Evolutionary conservation across 2,797 vertebrate genomes (phyloP).

Genomic region (Manis pentadactyla): DNA sequence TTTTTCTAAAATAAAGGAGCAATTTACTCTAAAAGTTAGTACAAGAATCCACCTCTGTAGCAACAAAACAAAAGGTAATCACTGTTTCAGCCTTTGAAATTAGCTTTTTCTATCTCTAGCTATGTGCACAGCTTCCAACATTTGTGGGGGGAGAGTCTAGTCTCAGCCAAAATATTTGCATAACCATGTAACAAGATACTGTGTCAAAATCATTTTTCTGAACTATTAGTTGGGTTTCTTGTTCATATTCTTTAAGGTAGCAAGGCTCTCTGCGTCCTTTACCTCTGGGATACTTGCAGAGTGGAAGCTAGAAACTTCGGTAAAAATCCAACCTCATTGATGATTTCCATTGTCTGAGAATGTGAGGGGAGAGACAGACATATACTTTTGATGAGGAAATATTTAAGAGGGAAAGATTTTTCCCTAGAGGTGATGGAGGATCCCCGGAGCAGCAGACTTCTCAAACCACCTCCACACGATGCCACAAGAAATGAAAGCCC

Average conservation of each 20-base stretch:
- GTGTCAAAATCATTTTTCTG: neutral
- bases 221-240: neutral
- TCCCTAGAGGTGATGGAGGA: neutral
- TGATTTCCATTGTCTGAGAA: neutral
- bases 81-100: neutral
- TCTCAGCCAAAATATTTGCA: neutral
- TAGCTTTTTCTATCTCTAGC: neutral
- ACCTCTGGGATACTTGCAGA: neutral
- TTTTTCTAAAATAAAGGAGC: neutral
- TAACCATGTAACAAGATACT: neutral
- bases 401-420: neutral
- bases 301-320: neutral
- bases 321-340: neutral
- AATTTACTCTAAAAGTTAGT: neutral
- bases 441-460: neutral
- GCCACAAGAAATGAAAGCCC: neutral
- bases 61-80: neutral
- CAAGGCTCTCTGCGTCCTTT: neutral
- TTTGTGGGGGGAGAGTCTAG: neutral
- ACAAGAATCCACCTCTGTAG: neutral
- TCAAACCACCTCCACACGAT: neutral
- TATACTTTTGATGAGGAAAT: neutral
- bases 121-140: neutral
- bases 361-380: neutral
- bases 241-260: neutral